Conservation (phyloP, 2,797 vertebrate genomes). For the Streptopelia turtur region DNA sequence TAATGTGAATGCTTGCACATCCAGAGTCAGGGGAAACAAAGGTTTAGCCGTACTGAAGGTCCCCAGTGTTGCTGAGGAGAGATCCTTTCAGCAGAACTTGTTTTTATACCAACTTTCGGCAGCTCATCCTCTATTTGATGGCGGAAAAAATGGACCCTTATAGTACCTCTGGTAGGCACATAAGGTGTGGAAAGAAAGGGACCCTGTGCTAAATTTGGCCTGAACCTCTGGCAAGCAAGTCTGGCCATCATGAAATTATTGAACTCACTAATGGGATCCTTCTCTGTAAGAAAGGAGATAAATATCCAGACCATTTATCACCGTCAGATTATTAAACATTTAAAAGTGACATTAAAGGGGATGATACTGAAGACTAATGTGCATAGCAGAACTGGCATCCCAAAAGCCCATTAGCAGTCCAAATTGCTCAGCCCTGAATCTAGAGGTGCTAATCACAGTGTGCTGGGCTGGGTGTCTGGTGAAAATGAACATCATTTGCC, state of each 20-base stretch:
- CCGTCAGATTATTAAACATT: constrained; percentile 55
- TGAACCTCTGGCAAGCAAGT: neutral
- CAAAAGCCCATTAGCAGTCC: neutral
- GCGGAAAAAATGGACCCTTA: neutral
- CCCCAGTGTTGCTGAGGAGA: neutral
- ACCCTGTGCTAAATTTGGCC: neutral
- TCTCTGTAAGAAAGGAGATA: neutral
- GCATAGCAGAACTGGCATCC: neutral
- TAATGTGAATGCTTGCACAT: neutral
- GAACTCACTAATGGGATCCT: constrained; percentile 33
- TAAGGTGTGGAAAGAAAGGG: neutral
- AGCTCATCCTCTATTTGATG: neutral
- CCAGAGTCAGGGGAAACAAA: neutral
- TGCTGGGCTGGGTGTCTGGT: neutral
- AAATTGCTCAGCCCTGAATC: neutral
- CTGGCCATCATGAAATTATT: neutral
- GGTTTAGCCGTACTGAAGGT: neutral
- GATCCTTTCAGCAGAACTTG: neutral
- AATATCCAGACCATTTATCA: constrained; percentile 42
- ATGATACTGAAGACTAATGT: neutral
- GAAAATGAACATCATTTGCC: neutral
- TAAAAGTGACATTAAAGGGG: constrained; percentile 13
- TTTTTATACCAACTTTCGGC: neutral
- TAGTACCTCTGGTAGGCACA: neutral
- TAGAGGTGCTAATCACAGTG: neutral